These are phyloP conservation scores for Brachystomella parvula DNA, from an alignment of 1,140 invertebrate species.

Conservation along the genomic window DNA sequence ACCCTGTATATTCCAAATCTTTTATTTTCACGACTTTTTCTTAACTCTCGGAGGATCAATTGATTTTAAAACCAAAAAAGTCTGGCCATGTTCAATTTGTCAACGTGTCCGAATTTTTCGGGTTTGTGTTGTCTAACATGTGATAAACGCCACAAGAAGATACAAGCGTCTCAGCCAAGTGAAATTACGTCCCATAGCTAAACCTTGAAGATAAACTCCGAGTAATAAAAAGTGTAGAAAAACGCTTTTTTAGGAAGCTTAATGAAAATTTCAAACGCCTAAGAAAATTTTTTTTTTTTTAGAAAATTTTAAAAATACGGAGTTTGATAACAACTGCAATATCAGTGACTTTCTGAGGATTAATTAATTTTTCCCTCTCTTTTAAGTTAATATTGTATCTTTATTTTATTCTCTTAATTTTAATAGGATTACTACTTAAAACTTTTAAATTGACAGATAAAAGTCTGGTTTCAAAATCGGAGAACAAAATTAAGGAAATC, in stretches of 20 bases:
- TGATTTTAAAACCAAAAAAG: background rate
- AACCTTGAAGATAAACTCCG: background rate
- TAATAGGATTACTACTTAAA: background rate
- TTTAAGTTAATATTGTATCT: too few relatives aligned
- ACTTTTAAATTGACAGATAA: constrained; percentile 13
- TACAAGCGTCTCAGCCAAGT: background rate
- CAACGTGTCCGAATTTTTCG: background rate
- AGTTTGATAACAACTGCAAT: too few relatives aligned
- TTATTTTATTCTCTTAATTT: too few relatives aligned
- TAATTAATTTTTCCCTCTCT: too few relatives aligned
- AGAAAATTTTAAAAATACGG: too few relatives aligned
- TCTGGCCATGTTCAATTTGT: background rate
- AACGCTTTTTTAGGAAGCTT: too few relatives aligned
- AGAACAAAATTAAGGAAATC: constrained; percentile 15
- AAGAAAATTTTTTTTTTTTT: too few relatives aligned
- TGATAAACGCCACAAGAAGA: background rate
- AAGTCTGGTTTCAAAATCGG: constrained; percentile 24
- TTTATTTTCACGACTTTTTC: background rate
- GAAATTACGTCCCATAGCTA: background rate
- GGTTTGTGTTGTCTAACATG: background rate
- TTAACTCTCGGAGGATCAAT: background rate
- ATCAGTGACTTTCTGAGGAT: too few relatives aligned
- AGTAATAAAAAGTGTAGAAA: background rate
- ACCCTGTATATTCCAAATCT: background rate
- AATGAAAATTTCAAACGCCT: too few relatives aligned